phyloP scores from a whole-genome alignment of 1,140 invertebrate species.

The Aphelenchoides avenae region DNA sequence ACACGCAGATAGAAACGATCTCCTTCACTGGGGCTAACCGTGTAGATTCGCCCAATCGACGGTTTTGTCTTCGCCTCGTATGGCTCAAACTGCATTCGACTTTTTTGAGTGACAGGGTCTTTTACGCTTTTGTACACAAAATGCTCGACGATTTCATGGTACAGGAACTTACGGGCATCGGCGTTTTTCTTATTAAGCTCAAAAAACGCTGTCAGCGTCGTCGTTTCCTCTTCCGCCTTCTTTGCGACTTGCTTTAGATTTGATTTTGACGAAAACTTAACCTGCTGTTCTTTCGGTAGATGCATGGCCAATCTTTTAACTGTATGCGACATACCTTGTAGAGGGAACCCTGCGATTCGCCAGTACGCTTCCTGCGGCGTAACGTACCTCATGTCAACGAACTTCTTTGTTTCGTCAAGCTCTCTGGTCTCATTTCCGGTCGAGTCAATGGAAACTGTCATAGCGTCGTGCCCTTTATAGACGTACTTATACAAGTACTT shows the following conservation, averaged over 20 bases:
- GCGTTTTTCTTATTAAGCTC: conserved; percentile 36
- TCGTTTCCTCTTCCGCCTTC: conserved; percentile 7
- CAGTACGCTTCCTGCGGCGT: conserved; percentile 60
- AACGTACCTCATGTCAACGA: conserved; percentile 60
- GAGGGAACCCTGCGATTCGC: conserved; percentile 58
- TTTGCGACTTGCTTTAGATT: conserved; percentile 13
- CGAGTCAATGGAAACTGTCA: conserved; percentile 9
- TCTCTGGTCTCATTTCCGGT: conserved; percentile 6
- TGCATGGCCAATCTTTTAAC: conserved; percentile 61
- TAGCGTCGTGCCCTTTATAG: conserved; percentile 61
- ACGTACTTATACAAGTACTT: conserved; percentile 62
- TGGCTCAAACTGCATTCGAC: conserved; percentile 1
- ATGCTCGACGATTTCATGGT: conserved; percentile 50
- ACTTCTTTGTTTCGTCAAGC: conserved; percentile 59
- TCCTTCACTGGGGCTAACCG: conserved; percentile 14
- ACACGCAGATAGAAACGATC: conserved; percentile 40
- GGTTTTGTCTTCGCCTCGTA: neutral
- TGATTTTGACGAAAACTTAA: conserved; percentile 58
- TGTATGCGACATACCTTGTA: conserved; percentile 58
- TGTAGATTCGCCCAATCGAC: conserved; percentile 35
- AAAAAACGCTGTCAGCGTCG: conserved; percentile 59
- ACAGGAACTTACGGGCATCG: conserved; percentile 26
- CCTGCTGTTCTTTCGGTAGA: conserved; percentile 59
- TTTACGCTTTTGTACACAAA: conserved; percentile 21
- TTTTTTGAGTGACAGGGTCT: conserved; percentile 8